Evolutionary conservation across 1,140 invertebrate genomes (phyloP).

Genomic region (Drosophila sproati): DNA sequence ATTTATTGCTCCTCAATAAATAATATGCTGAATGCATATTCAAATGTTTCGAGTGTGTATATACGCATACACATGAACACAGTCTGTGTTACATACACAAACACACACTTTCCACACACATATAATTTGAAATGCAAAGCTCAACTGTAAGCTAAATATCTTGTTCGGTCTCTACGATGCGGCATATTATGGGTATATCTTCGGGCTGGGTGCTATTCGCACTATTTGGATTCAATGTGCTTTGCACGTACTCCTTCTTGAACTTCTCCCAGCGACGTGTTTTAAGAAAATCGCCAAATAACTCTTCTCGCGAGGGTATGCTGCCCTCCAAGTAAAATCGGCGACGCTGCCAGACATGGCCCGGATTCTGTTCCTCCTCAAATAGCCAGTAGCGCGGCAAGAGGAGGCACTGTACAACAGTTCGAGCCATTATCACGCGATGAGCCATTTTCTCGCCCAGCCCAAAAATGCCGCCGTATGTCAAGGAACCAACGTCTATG

Average conservation of each 20-base stretch:
- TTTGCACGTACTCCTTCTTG: constrained; percentile 83
- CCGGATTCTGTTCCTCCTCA: constrained; percentile 85
- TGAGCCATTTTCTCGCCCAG: constrained; percentile 86
- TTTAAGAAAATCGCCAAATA: constrained; percentile 85
- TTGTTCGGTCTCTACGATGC: constrained; percentile 65
- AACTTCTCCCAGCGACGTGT: constrained; percentile 86
- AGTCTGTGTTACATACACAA: no score
- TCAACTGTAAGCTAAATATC: constrained; percentile 6
- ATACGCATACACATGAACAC: no score
- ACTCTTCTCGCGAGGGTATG: constrained; percentile 85
- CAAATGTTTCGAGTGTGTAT: no score
- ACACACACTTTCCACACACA: background rate
- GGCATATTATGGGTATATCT: constrained; percentile 75
- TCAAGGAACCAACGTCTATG: constrained; percentile 77
- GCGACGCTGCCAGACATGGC: constrained; percentile 87
- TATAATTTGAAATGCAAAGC: background rate
- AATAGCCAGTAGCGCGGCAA: constrained; percentile 87
- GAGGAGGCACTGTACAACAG: constrained; percentile 85
- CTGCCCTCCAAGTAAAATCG: constrained; percentile 85
- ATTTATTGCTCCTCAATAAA: constrained; percentile 12
- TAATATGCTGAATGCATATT: background rate
- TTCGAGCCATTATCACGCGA: constrained; percentile 86
- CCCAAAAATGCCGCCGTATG: constrained; percentile 77
- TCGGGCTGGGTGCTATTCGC: constrained; percentile 46
- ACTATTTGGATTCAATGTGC: constrained; percentile 22